phyloP scores from a whole-genome alignment of 2,888 invertebrate species.

The Drosophila atripex region DNA sequence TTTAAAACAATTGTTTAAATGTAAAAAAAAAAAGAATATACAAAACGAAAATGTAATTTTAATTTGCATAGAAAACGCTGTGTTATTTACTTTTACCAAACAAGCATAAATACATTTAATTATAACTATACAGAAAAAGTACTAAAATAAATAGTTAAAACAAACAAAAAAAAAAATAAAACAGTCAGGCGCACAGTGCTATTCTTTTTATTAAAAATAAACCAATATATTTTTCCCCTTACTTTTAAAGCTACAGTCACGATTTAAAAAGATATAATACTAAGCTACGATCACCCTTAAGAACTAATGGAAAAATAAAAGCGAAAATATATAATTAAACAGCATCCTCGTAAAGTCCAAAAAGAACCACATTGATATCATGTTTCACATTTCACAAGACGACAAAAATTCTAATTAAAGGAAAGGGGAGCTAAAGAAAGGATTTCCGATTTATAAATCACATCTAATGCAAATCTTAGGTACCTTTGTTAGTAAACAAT shows the following conservation, averaged over 20 bases:
- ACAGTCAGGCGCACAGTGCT: slow-evolving; percentile 67
- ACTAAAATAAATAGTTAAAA: slow-evolving; percentile 6
- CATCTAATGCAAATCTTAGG: slow-evolving; percentile 68
- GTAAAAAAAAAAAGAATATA: slow-evolving; percentile 6
- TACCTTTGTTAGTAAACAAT: slow-evolving; percentile 64
- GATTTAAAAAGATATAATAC: slow-evolving; percentile 5
- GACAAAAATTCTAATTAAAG: neutral
- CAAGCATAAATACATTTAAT: slow-evolving; percentile 53
- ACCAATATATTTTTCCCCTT: slow-evolving; percentile 20
- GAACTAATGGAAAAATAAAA: neutral
- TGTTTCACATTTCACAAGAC: slow-evolving; percentile 66
- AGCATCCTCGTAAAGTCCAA: slow-evolving; percentile 49
- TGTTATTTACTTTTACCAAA: slow-evolving; percentile 75
- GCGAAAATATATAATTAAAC: slow-evolving; percentile 24
- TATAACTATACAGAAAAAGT: slow-evolving; percentile 24
- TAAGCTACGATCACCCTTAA: neutral
- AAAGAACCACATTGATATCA: slow-evolving; percentile 63
- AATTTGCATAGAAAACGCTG: slow-evolving; percentile 67
- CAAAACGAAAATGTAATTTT: slow-evolving; percentile 47
- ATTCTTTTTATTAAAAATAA: slow-evolving; percentile 26
- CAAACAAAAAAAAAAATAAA: slow-evolving; percentile 16
- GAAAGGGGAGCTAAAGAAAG: slow-evolving; percentile 1
- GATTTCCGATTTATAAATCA: slow-evolving; percentile 15
- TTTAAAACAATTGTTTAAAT: slow-evolving; percentile 40
- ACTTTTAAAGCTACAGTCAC: slow-evolving; percentile 21